Evolutionary conservation across 2,888 invertebrate species (phyloP).

Genomic region (Muschampia plurimacula): DNA sequence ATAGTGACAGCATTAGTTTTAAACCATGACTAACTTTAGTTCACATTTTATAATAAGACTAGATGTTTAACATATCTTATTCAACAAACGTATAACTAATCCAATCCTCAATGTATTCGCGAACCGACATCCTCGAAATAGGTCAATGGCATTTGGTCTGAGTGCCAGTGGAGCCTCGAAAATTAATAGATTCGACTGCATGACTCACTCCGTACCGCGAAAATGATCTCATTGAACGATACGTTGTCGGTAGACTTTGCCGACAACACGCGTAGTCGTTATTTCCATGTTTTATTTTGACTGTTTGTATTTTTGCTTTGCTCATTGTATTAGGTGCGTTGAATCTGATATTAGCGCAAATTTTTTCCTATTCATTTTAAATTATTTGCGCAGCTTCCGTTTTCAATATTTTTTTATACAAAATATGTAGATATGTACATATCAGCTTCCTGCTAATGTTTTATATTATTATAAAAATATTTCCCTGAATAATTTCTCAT

Average conservation of each 20-base stretch:
- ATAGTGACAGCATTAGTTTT: too few species aligned
- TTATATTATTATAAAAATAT: too few species aligned
- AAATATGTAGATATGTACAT: too few species aligned
- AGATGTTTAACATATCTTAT: neutral
- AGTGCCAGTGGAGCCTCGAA: conserved; percentile 58
- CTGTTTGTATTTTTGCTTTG: conserved; percentile 9
- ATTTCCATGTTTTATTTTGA: conserved; percentile 27
- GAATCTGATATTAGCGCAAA: neutral
- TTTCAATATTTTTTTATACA: too few species aligned
- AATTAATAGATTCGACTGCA: conserved; percentile 66
- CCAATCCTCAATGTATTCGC: conserved; percentile 11
- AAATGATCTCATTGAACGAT: conserved; percentile 44
- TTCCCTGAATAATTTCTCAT: too few species aligned
- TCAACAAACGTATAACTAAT: neutral
- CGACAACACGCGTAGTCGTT: conserved; percentile 15
- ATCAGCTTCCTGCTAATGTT: too few species aligned
- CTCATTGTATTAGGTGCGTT: neutral
- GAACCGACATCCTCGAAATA: conserved; percentile 50
- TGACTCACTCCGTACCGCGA: conserved; percentile 53
- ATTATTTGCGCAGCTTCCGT: too few species aligned
- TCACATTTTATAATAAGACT: too few species aligned
- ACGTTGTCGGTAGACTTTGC: conserved; percentile 16
- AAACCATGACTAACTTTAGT: too few species aligned
- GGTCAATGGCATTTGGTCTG: conserved; percentile 70
- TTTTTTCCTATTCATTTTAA: neutral